Conservation (phyloP, 2,113 vertebrate species). For the Megaptera novaeangliae region DNA sequence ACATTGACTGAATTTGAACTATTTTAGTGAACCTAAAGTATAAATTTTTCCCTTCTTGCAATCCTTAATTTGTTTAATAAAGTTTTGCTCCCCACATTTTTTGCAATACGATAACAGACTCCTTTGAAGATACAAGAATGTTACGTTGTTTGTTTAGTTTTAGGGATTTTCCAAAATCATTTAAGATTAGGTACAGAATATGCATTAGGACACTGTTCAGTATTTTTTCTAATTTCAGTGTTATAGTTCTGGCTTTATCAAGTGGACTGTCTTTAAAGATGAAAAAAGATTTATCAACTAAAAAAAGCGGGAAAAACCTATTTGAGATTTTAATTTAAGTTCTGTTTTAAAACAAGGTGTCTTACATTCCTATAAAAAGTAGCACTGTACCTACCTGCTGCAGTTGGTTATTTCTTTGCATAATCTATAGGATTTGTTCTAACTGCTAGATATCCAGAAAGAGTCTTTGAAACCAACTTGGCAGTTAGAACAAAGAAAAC, state of each 20-base stretch:
- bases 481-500: conserved; percentile 55
- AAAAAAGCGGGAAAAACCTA: not conserved
- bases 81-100: not conserved
- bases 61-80: not conserved
- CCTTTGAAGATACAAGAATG: not conserved
- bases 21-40: not conserved
- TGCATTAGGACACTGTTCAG: not conserved
- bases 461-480: conserved; percentile 54
- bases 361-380: not conserved
- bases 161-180: conserved; percentile 2
- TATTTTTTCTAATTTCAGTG: not conserved
- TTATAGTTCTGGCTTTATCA: not conserved
- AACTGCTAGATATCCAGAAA: not conserved
- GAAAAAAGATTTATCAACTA: not conserved
- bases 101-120: not conserved
- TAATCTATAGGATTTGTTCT: conserved; percentile 19
- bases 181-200: not conserved
- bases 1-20: not conserved
- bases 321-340: not conserved
- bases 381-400: not conserved
- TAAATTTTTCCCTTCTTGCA: not conserved
- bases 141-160: not conserved
- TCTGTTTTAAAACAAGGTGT: not conserved
- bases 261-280: not conserved
- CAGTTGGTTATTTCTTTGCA: not conserved